Evolutionary conservation across 2,888 invertebrate genomes (phyloP).

Genomic region (Dryobotodes eremita): DNA sequence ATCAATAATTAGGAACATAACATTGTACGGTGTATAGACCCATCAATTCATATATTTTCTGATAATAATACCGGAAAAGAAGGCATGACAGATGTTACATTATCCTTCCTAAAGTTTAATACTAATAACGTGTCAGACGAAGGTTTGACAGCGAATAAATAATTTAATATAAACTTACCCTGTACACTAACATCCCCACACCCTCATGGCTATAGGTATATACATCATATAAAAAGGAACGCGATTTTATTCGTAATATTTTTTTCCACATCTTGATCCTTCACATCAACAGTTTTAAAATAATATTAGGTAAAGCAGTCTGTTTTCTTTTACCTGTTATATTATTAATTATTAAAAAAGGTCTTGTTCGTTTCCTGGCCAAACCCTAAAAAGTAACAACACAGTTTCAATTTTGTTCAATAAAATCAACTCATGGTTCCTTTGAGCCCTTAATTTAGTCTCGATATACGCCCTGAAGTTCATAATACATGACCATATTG

Average conservation of each 20-base stretch:
- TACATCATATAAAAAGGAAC: not conserved
- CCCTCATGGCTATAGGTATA: too few species aligned
- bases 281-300: not conserved
- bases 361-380: not conserved
- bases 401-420: not conserved
- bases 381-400: not conserved
- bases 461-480: not conserved
- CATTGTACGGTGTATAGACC: not conserved
- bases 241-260: not conserved
- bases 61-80: not conserved
- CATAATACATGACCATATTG: not conserved
- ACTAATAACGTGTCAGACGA: not conserved
- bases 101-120: not conserved
- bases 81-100: not conserved
- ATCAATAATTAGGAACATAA: not conserved
- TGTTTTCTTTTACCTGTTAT: not conserved
- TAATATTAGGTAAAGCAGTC: not conserved
- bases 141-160: conserved; percentile 30
- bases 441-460: not conserved
- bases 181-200: not conserved
- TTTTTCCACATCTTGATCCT: not conserved
- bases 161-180: not conserved
- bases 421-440: too few species aligned
- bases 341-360: not conserved
- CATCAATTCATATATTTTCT: conserved; percentile 8